Conservation (phyloP, 2,797 vertebrate genomes). For the Lemur catta region DNA sequence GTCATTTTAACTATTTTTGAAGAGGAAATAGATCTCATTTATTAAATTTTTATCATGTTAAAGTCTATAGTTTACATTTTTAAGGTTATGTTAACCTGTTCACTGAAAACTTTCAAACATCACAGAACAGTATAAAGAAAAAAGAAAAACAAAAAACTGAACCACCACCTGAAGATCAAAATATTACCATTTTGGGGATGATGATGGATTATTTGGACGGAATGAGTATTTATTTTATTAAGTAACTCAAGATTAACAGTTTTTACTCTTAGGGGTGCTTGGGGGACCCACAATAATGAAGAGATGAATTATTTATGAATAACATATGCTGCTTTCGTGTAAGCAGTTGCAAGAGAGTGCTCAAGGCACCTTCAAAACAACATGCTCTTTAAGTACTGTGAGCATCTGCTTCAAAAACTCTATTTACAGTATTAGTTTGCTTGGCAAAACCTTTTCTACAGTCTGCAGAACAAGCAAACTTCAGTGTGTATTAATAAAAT, state of each 20-base stretch:
- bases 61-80: background rate
- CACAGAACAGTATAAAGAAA: background rate
- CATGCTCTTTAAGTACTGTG: background rate
- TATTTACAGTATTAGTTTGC: background rate
- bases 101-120: background rate
- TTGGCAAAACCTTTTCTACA: background rate
- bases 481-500: background rate
- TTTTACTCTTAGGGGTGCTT: background rate
- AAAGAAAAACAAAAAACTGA: background rate
- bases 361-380: background rate
- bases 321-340: background rate
- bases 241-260: background rate
- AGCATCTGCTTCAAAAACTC: background rate
- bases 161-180: background rate
- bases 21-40: background rate
- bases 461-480: background rate
- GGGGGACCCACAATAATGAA: background rate
- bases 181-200: background rate
- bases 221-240: background rate
- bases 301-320: constrained; percentile 9
- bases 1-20: background rate
- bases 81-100: background rate
- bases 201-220: background rate
- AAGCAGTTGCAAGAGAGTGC: background rate
- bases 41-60: background rate